Conservation (phyloP, 2,113 vertebrate species). For the Stegostoma tigrinum region DNA sequence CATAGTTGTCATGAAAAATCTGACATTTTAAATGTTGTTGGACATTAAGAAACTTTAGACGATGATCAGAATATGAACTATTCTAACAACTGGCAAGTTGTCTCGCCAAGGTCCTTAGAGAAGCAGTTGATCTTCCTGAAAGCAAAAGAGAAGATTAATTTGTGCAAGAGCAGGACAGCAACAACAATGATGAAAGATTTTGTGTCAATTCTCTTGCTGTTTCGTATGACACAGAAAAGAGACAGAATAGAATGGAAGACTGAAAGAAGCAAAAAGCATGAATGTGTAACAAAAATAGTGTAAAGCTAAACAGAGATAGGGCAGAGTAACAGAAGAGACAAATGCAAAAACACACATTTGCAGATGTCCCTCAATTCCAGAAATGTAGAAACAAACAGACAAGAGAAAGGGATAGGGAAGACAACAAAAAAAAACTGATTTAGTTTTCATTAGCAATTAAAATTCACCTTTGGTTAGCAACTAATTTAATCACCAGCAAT, state of each 20-base stretch:
- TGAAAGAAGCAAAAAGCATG: background rate
- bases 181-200: background rate
- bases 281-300: background rate
- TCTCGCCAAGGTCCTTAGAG: background rate
- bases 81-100: background rate
- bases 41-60: background rate
- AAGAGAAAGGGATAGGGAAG: background rate
- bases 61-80: background rate
- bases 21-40: background rate
- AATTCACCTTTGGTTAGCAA: background rate
- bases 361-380: background rate
- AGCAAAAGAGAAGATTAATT: background rate
- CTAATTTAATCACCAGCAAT: background rate
- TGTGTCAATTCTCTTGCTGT: background rate
- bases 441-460: background rate
- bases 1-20: background rate
- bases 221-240: background rate
- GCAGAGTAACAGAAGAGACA: background rate
- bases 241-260: background rate
- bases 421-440: background rate
- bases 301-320: background rate
- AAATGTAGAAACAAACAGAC: background rate
- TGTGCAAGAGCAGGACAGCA: background rate
- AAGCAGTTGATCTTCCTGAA: background rate
- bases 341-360: background rate